Evolutionary conservation across 2,113 vertebrate genomes (phyloP).

Genomic region (Tamias sibiricus): DNA sequence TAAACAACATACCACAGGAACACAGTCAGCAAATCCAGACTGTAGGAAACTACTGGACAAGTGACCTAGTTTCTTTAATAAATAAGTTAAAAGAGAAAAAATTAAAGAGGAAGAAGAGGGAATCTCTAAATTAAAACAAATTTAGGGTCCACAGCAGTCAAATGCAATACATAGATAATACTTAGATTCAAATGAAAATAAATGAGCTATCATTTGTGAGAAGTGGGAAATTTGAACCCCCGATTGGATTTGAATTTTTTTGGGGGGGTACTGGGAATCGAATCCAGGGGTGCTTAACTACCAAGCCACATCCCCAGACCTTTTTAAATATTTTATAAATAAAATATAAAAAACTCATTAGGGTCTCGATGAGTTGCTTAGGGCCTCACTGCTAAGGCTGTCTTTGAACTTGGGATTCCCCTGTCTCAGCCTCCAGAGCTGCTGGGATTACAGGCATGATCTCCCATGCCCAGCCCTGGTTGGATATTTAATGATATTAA

Average conservation of each 20-base stretch:
- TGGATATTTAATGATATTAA: not conserved
- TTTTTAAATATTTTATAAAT: no score
- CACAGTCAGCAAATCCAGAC: not conserved
- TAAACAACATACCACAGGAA: not conserved
- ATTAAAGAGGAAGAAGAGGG: not conserved
- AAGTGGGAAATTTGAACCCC: slow-evolving; percentile 2
- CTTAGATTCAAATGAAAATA: not conserved
- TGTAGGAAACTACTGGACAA: not conserved
- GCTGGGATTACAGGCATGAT: no score
- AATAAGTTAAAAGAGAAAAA: not conserved
- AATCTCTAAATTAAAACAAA: slow-evolving; percentile 10
- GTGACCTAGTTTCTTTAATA: not conserved
- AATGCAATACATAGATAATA: not conserved
- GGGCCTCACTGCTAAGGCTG: no score
- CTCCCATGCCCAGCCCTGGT: not conserved
- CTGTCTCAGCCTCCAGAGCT: no score
- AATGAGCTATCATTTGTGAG: not conserved
- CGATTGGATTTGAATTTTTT: not conserved
- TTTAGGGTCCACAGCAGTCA: not conserved
- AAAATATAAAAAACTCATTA: no score
- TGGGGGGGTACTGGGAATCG: no score
- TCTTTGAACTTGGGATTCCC: no score
- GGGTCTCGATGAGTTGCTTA: no score
- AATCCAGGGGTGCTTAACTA: no score
- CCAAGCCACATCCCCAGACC: no score